Evolutionary conservation across 2,797 vertebrate genomes (phyloP).

Genomic region (Peromyscus nudipes): DNA sequence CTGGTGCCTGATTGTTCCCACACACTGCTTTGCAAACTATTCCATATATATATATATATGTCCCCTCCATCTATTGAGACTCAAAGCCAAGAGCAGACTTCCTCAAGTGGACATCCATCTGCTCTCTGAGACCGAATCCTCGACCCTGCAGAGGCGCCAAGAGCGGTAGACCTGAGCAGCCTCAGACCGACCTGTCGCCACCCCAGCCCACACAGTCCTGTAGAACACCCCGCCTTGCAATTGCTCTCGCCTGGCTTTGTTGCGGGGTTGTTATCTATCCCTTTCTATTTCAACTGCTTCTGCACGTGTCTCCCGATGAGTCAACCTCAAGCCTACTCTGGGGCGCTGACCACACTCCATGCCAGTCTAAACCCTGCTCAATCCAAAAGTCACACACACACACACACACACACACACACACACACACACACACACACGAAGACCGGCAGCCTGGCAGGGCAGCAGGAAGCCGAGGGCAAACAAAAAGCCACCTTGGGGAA

Average conservation of each 20-base stretch:
- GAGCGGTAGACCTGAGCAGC: neutral
- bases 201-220: neutral
- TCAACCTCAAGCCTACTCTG: neutral
- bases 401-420: neutral
- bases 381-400: neutral
- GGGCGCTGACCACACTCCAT: neutral
- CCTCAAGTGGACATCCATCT: neutral
- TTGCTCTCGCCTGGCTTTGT: neutral
- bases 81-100: neutral
- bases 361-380: neutral
- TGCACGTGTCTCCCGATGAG: neutral
- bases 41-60: neutral
- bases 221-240: no score
- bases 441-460: neutral
- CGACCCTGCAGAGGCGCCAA: neutral
- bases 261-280: neutral
- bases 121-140: neutral
- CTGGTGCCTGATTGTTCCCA: neutral
- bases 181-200: neutral
- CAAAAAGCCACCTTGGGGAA: constrained; percentile 58
- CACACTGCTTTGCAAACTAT: constrained; percentile 31
- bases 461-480: neutral
- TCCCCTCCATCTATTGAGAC: neutral
- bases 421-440: constrained; percentile 3
- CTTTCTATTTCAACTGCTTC: constrained; percentile 35